Evolutionary conservation across 2,113 vertebrate genomes (phyloP), one percentile per base, ranked within the genome.

Genomic region (Numida meleagris): DNA sequence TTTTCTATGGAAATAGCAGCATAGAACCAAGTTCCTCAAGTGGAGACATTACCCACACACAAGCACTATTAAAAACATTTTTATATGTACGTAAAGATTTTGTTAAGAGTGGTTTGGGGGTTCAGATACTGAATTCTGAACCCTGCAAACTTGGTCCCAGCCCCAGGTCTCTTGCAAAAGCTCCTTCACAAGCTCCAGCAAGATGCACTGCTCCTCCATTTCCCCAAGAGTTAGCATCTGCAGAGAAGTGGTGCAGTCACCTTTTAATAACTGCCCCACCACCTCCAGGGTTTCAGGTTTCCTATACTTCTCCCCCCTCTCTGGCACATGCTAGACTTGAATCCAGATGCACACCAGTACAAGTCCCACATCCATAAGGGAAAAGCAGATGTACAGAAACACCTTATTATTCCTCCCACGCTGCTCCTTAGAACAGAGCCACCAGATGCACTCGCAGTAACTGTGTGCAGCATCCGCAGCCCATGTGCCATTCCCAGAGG

Each of bases 311-410:
- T 57, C 0, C 11, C 46, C 57, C 27, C 25, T 19, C 62, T 58
- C 57, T 21, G 9, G 43, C 38, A 36, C 20, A 15, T 1, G 36
- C 42, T 46, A 45, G 61, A 9, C 62, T 57, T 33, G 45, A 93
- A 72, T 33, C 18, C 86, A 92, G 73, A 51, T 34, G 51, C 14
- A n/a, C 71, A 25, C 38, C 72, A 43, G 61, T 6, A 33, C 0
- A 1, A 59, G 29, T 25, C 19, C 70, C 65, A 40, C 38, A 58
- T 68, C 90, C 34, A 0, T 29, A 29, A 76, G 53, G 84, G 67
- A 73, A 74, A 79, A 96, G 67, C 78, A 94, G 86, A 81, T 66
- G 45, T 27, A 17, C 25, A 76, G 77, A 72, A 93, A 86, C 86
- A 91, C 90, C 43, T 90, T 77, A 14, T 75, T 42, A 72, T 78